phyloP scores from a whole-genome alignment of 2,888 invertebrate genomes.

The Drosophila incognita region DNA sequence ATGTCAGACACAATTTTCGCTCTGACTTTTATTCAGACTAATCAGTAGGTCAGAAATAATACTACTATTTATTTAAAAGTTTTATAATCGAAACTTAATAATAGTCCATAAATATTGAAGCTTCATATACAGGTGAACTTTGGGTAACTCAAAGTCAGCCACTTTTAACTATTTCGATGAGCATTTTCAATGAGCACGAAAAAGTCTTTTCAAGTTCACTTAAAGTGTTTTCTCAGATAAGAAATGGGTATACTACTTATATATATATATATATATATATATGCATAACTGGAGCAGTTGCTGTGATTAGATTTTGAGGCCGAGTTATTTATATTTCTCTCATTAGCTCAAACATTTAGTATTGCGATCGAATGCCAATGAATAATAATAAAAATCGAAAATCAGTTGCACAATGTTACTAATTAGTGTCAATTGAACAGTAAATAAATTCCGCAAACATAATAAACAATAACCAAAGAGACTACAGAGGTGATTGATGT shows the following conservation, averaged over 20 bases:
- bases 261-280: background rate
- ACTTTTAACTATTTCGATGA: background rate
- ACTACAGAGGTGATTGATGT: background rate
- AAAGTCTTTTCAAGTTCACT: constrained; percentile 14
- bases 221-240: constrained; percentile 38
- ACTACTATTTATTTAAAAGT: background rate
- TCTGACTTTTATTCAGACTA: background rate
- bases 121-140: background rate
- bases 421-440: background rate
- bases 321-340: background rate
- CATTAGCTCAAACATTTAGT: background rate
- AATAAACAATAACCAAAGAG: background rate
- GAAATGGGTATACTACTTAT: constrained; percentile 8
- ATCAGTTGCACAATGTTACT: background rate
- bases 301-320: constrained; percentile 37
- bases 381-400: background rate
- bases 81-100: background rate
- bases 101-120: background rate
- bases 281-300: constrained; percentile 5
- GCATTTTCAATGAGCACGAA: background rate
- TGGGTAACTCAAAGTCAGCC: constrained; percentile 11
- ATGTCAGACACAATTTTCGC: background rate
- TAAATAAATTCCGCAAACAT: background rate
- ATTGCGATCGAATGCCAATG: background rate
- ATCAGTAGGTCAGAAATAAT: background rate